Evolutionary conservation across 2,113 vertebrate genomes (phyloP), one percentile per base, ranked within the genome.

Genomic region (Channa maculata): DNA sequence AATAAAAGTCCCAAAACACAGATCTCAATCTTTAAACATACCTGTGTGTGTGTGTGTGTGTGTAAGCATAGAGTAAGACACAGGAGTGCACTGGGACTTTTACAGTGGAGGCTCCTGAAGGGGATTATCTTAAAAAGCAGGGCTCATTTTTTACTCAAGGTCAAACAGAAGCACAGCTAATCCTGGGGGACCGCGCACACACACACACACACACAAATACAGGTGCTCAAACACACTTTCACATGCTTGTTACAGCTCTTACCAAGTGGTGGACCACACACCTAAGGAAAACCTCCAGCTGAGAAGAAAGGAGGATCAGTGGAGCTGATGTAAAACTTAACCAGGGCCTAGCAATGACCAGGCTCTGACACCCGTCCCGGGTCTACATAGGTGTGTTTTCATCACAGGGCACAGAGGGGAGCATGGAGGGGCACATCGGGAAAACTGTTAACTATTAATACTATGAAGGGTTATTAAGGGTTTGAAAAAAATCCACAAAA

Each of bases 91-190:
- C 11, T 70, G 60, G 72, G 58, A 67, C 73, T 65, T 51, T 55
- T 75, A 57, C 73, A 79, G 69, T 13, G 54, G n/a, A 85, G 65
- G 68, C 62, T 87, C 73, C 82, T 71, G 79, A 75, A 33, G 59
- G 55, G 76, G 89, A 89, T 89, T 89, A 88, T 43, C 77, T 82
- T 83, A 69, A 86, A 86, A 85, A 85, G 49, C 53, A 65, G 53
- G 1, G 41, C 75, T 86, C 24, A 45, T 81, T 24, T 81, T 88
- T 79, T 77, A 78, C 62, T 91, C 89, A 91, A 89, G 90, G 91
- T 91, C 88, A 88, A 82, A 83, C 76, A 63, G 59, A 83, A 78
- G 61, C 24, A 66, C 70, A 50, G 76, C 58, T 81, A 63, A 62
- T 83, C 83, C 79, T 77, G 57, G 24, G 69, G 64, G 65, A 67